Conservation (phyloP, 2,113 vertebrate genomes). For the Oceanites oceanicus region DNA sequence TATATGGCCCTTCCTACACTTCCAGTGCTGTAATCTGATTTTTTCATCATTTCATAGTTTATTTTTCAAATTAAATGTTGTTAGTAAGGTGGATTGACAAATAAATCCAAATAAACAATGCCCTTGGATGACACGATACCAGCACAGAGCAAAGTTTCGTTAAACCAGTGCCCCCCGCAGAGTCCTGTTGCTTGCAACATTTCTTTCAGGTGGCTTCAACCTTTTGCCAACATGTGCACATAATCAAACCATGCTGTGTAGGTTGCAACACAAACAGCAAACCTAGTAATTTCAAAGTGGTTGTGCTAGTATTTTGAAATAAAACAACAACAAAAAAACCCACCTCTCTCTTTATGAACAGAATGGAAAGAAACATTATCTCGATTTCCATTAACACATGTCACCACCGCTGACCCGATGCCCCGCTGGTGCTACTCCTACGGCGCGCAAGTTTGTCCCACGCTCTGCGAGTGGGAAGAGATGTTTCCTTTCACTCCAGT, state of each 20-base stretch:
- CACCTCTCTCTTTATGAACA: not conserved
- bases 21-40: not conserved
- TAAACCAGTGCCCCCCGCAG: not conserved
- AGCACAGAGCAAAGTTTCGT: not conserved
- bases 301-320: not conserved
- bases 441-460: too few relatives aligned
- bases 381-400: not conserved
- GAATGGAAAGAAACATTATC: not conserved
- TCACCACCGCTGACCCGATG: not conserved
- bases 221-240: not conserved
- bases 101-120: not conserved
- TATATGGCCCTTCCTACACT: not conserved
- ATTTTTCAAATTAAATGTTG: not conserved
- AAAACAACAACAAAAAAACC: too few relatives aligned
- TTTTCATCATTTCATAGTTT: not conserved
- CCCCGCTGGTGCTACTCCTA: not conserved
- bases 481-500: not conserved
- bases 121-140: not conserved
- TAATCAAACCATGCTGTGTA: not conserved
- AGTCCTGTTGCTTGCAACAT: not conserved
- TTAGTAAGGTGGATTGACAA: not conserved
- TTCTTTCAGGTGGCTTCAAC: not conserved
- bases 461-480: rapidly evolving
- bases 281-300: not conserved
- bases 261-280: not conserved